phyloP scores from a whole-genome alignment of 2,797 vertebrate genomes.

The Galaxias olidus region DNA sequence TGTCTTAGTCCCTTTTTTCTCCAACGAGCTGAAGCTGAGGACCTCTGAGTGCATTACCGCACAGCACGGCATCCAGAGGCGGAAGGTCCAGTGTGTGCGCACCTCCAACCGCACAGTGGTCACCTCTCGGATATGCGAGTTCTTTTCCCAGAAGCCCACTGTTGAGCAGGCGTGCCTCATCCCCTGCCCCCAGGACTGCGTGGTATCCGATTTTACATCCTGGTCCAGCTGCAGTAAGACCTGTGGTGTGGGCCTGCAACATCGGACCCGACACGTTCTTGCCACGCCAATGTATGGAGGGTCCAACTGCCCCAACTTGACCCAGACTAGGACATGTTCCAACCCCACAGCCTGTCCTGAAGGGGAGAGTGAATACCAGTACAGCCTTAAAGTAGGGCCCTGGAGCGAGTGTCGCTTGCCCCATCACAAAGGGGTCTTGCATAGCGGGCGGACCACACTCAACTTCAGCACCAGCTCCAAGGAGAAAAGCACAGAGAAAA shows the following conservation, averaged over 20 bases:
- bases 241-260: conserved; percentile 79
- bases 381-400: conserved; percentile 88
- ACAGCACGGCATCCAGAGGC: conserved; percentile 90
- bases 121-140: conserved; percentile 84
- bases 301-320: conserved; percentile 84
- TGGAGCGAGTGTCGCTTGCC: conserved; percentile 87
- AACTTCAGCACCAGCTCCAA: conserved; percentile 75
- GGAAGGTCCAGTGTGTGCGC: conserved; percentile 83
- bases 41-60: conserved; percentile 83
- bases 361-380: conserved; percentile 80
- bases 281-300: conserved; percentile 90
- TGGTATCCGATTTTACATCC: conserved; percentile 86
- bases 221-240: conserved; percentile 86
- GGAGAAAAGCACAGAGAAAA: conserved; percentile 79
- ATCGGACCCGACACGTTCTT: conserved; percentile 82
- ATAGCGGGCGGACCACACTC: conserved; percentile 71
- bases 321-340: conserved; percentile 81
- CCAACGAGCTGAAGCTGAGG: conserved; percentile 65
- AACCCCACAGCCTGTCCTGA: conserved; percentile 69
- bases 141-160: conserved; percentile 83
- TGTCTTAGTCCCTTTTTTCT: conserved; percentile 67
- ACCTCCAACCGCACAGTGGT: conserved; percentile 83
- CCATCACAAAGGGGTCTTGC: conserved; percentile 73
- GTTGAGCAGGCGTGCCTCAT: conserved; percentile 91
- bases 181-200: conserved; percentile 92